Evolutionary conservation across 1,140 invertebrate species (phyloP).

Genomic region (Brachionus sp.): DNA sequence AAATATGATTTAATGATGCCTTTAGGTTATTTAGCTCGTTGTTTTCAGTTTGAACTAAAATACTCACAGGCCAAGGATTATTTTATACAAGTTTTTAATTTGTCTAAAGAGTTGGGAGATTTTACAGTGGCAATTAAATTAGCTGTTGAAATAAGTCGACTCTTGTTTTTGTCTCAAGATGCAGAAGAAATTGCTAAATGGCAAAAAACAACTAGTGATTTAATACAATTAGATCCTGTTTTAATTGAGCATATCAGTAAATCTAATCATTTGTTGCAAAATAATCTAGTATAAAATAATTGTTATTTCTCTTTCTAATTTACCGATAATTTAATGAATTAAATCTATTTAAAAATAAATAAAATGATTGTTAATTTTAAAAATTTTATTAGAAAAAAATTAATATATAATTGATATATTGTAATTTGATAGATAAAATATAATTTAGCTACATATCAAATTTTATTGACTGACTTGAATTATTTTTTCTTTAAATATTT

Average conservation of each 20-base stretch:
- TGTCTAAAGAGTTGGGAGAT: background rate
- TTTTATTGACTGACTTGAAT: too few species aligned
- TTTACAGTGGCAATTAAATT: background rate
- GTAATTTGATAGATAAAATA: too few species aligned
- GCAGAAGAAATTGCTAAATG: background rate
- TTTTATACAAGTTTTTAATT: background rate
- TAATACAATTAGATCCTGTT: background rate
- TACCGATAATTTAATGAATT: background rate
- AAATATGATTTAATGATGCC: conserved; percentile 29
- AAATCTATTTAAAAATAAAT: background rate
- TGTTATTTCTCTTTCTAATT: background rate
- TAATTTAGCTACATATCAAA: too few species aligned
- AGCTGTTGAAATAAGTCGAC: background rate
- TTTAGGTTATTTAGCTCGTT: background rate
- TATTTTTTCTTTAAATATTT: background rate
- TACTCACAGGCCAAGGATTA: background rate
- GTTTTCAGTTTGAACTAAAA: background rate
- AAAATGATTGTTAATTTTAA: too few species aligned
- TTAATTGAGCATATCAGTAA: background rate
- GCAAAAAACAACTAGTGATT: background rate
- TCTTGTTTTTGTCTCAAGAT: background rate
- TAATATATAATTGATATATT: too few species aligned
- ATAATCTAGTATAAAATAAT: background rate
- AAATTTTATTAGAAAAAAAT: too few species aligned
- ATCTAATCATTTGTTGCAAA: background rate